phyloP scores from a whole-genome alignment of 1,140 invertebrate genomes.

The Drosophila arawakana region DNA sequence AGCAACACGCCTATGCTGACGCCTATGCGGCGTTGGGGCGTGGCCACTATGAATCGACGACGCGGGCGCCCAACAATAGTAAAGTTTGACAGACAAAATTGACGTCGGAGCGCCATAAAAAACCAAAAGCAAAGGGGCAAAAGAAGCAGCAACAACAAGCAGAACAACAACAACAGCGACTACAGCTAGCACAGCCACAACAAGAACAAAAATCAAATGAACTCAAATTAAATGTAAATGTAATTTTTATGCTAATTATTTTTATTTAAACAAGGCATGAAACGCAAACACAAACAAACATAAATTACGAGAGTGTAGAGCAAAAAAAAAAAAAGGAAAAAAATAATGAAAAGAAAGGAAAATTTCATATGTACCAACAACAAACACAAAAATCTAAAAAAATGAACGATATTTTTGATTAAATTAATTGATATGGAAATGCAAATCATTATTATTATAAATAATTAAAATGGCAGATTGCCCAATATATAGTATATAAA shows the following conservation, averaged over 20 bases:
- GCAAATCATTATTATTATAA: slow-evolving; percentile 67
- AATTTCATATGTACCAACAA: slow-evolving; percentile 51
- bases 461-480: slow-evolving; percentile 68
- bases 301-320: slow-evolving; percentile 26
- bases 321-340: slow-evolving; percentile 39
- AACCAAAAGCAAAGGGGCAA: slow-evolving; percentile 65
- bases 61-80: slow-evolving; percentile 83
- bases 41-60: slow-evolving; percentile 85
- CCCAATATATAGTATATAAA: slow-evolving; percentile 50
- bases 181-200: slow-evolving; percentile 54
- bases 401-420: slow-evolving; percentile 76
- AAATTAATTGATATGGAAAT: slow-evolving; percentile 70
- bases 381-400: slow-evolving; percentile 28
- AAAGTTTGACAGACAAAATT: slow-evolving; percentile 86
- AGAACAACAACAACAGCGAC: slow-evolving; percentile 52
- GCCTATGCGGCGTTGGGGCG: slow-evolving; percentile 88
- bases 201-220: slow-evolving; percentile 84
- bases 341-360: background rate
- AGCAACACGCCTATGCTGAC: slow-evolving; percentile 84
- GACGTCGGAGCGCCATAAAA: slow-evolving; percentile 59
- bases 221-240: slow-evolving; percentile 85
- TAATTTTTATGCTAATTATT: slow-evolving; percentile 84
- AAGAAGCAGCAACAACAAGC: slow-evolving; percentile 45
- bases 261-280: slow-evolving; percentile 74
- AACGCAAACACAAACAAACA: slow-evolving; percentile 39